Base-by-base conservation (phyloP, 2,113 vertebrate genomes). In the Pachyramphus minor region DNA sequence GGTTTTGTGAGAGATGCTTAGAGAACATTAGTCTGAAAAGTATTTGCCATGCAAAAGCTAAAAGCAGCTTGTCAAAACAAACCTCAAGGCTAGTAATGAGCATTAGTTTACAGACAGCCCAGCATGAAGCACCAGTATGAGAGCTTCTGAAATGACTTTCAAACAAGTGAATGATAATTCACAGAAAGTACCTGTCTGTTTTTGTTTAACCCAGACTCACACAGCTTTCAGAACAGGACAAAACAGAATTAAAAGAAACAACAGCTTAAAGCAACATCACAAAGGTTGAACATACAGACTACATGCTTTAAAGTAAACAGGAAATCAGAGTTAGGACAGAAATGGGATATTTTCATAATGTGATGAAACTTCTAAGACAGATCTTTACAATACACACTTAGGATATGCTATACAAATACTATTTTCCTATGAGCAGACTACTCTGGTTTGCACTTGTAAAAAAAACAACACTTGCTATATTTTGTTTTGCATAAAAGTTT, bases 201-300 rank as follows among this genome's bases (percentile, higher is more conserved):
- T 98, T 97, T 98, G 98, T 95, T 98, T 98, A 98, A 98, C 97
- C 98, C 98, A 97, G 96, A 98, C 97, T 98, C 98, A 98, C 98
- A 98, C 73, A 87, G 98, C 98, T 98, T 98, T 91, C 91, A 94
- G 96, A 91, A 97, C 98, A 97, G 97, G 91, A 98, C 83, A 97
- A 97, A 98, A 98, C 85, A 98, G 78, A 98, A 95, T 97, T 92
- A 93, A 85, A 86, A 89, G 94, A 96, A 83, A 97, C 52, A 96
- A 76, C 84, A 93, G 77, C 87, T 91, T 95, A 67, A 96, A 90
- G 90, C 3, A 20, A 88, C 72, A 90, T 85, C 59, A 84, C 37
- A 78, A 33, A 89, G 30, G 74, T 14, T 30, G 69, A 44, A 69
- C 35, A 80, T 21, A 90, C 8, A 92, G 39, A 60, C 35, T 39